Evolutionary conservation across 2,113 vertebrate genomes (phyloP).

Genomic region (Saguinus midas): DNA sequence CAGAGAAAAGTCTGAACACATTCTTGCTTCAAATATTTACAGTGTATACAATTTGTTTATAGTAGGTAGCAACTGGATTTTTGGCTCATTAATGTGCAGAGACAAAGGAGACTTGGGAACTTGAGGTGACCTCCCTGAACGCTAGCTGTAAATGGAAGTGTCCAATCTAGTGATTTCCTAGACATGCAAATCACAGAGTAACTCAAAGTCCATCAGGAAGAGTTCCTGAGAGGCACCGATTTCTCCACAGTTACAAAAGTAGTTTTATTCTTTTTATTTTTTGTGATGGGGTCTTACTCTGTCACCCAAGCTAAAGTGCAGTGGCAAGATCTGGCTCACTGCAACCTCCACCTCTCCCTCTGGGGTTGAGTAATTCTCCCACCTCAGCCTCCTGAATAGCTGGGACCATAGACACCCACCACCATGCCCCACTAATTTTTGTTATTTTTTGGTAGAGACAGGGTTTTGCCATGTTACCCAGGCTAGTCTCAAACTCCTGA

Average conservation of each 20-base stretch:
- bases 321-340: too few relatives aligned
- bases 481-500: too few relatives aligned
- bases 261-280: neutral
- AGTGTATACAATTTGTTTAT: constrained; percentile 9
- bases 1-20: neutral
- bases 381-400: too few relatives aligned
- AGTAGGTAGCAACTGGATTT: constrained; percentile 12
- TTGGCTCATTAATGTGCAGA: constrained; percentile 27
- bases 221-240: neutral
- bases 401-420: too few relatives aligned
- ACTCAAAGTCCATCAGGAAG: neutral
- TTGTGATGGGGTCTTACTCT: too few relatives aligned
- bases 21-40: neutral
- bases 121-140: neutral
- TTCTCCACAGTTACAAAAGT: neutral
- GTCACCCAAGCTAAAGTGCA: too few relatives aligned
- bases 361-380: too few relatives aligned
- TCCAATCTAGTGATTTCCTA: constrained; percentile 8
- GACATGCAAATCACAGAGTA: constrained; percentile 18
- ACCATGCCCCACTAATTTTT: too few relatives aligned
- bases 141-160: neutral
- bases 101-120: constrained; percentile 31
- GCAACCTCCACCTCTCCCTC: too few relatives aligned
- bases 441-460: too few relatives aligned
- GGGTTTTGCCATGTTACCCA: too few relatives aligned